These are phyloP conservation scores for Brachionus angularis DNA, from an alignment of 1,140 invertebrate species.

Conservation along the genomic window DNA sequence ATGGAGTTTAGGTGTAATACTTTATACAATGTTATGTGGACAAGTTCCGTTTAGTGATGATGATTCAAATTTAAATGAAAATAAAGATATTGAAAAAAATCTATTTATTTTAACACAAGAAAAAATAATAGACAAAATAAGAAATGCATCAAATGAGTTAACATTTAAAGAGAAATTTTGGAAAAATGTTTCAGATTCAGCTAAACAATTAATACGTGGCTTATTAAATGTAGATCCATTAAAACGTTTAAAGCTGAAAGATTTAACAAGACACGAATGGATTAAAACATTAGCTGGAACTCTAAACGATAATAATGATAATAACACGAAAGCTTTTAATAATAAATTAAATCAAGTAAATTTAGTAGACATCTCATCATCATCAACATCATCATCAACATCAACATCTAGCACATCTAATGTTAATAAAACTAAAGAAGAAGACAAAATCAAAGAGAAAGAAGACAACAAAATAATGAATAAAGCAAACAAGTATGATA, in stretches of 20 bases:
- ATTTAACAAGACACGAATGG: constrained; percentile 68
- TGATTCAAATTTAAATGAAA: constrained; percentile 26
- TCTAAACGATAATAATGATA: constrained; percentile 63
- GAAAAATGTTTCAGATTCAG: constrained; percentile 68
- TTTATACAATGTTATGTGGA: constrained; percentile 81
- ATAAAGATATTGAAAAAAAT: constrained; percentile 63
- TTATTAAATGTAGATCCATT: constrained; percentile 74
- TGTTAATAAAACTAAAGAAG: too few species aligned
- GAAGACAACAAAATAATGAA: not conserved
- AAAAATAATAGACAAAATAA: constrained; percentile 69
- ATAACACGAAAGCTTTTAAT: constrained; percentile 47
- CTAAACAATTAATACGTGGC: constrained; percentile 71
- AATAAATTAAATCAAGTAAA: not conserved
- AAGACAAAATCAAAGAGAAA: too few species aligned
- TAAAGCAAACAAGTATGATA: not conserved
- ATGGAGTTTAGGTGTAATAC: constrained; percentile 83
- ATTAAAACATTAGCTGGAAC: constrained; percentile 59
- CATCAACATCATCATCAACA: too few species aligned
- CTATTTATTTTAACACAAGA: constrained; percentile 70
- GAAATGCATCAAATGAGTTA: constrained; percentile 47
- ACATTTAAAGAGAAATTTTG: constrained; percentile 69
- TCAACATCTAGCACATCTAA: too few species aligned
- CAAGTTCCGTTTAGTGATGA: constrained; percentile 71
- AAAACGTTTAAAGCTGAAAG: constrained; percentile 67
- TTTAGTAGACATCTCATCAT: too few species aligned